Evolutionary conservation across 2,113 vertebrate genomes (phyloP), one percentile per base, ranked within the genome.

Genomic region (Pachycephala philippinensis): DNA sequence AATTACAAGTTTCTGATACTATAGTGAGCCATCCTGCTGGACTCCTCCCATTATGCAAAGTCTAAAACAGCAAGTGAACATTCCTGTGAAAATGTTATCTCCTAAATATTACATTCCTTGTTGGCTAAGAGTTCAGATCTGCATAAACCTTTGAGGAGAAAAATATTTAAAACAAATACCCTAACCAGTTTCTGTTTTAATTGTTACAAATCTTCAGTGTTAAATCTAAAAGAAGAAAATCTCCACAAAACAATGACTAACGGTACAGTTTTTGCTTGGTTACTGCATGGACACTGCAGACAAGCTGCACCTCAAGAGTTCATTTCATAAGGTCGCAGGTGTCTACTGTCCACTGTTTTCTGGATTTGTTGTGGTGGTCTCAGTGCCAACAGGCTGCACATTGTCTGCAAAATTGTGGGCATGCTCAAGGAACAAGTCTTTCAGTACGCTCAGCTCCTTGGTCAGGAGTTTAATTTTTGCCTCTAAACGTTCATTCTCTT

Each of bases 391-490:
- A 23, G 99, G 98, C 30, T 99, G 99, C 80, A 98, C 99, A 49
- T 98, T 99, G 98, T 99, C 99, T 72, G 99, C 99, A 63, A 99
- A 98, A 95, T 98, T 99, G 98, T 99, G 99, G 1, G 99, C 99
- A 2, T 99, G 99, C 97, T 99, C 99, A 31, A 99, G 98, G 98
- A 99, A 99, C 92, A 99, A 98, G 98, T 99, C 99, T 98, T 99
- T 99, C 91, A 99, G 98, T 96, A 99, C 99, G 2, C 99, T 99
- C 95, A 99, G 98, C 96, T 99, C 99, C 97, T 99, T 99, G 85
- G 99, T 99, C 84, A 99, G 99, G 91, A 99, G 98, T 85, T 99
- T 99, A 95, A 99, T 99, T 97, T 99, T 99, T 84, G 99, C 99
- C 97, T 99, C 99, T 96, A 99, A 98, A 7, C 99, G 98, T 98